Base-by-base conservation (phyloP, 2,113 vertebrate species). In the Saguinus imperator region DNA sequence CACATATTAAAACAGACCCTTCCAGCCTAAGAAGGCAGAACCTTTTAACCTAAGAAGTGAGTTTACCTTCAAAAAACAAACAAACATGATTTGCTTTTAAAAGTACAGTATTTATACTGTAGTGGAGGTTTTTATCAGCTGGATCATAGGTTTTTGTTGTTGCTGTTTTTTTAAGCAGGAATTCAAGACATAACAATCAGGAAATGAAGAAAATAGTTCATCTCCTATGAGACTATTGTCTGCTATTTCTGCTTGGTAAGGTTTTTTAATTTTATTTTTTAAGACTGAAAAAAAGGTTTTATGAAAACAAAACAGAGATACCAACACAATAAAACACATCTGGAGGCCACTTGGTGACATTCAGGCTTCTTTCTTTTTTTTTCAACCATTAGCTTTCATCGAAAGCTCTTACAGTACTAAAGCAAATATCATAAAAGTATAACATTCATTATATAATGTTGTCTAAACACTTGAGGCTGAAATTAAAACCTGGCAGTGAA, bases 281-380 rank as follows among this genome's bases (percentile, higher is more conserved):
- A 85, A 86, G 29, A 68, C 88, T 86, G 87, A 95, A 92, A 79
- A 91, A 91, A 77, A 64, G n/a, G 43, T 81, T 88, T 89, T 40
- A 17, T 89, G 66, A 95, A 91, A 97, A 95, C 73, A 93, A 95
- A 96, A 81, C 80, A 76, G 83, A 96, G 87, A 94, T 40, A 80
- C 12, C 43, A 94, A 93, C 50, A 80, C 20, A 94, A 87, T 45
- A 92, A 76, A 89, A 81, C 80, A 96, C 80, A 92, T 85, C 50
- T 95, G 80, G 80, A 68, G n/a, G 72, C 80, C 90, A 93, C 37
- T 91, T 66, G 61, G 66, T 79, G 83, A 91, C 27, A 72, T 58
- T 81, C 11, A 12, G 81, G 25, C 18, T 57, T 81, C 52, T 55
- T 86, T 61, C 17, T 29, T 6, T 57, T 2, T 2, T n/a, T 9